Base-by-base conservation (phyloP, 1,140 invertebrate genomes). In the Ceratitis capitata region DNA sequence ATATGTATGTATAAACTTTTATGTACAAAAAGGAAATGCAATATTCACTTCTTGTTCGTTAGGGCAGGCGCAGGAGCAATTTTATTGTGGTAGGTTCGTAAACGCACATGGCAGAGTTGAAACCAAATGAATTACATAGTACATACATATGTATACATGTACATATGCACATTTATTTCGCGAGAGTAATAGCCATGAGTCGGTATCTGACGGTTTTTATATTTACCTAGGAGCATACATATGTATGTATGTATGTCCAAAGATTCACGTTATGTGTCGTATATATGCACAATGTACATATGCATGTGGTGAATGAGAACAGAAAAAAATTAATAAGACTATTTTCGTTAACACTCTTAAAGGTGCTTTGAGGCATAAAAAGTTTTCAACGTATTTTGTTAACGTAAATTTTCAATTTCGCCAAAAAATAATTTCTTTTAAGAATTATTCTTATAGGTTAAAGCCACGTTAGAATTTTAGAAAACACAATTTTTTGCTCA, bases 31-130 rank as follows among this genome's bases (percentile, higher is more conserved):
- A 78, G n/a, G 35, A 78, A 78, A n/a, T 78, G 69, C 69, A 78
- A 26, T 78, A 26, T 35, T 45, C 6, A 45, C 12, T 78, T 35
- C 39, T 78, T 42, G 39, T n/a, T 69, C 39, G 7, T 35, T 69
- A 35, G 64, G 35, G 26, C 35, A 69, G 32, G 64, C 42, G 39
- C 69, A 78, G 69, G 69, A 78, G 6, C 19, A 78, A 78, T 47
- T 78, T 78, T 42, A 39, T 78, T 78, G 69, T 26, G 42, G 69
- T 78, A 78, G 69, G 69, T 78, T 78, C 69, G 45, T 42, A 74
- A 29, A 32, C 35, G 35, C 64, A 39, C 58, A 42, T 42, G 10
- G 35, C 35, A 39, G 69, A 78, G 39, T 78, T 78, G 35, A 10
- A 19, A 39, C n/a, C 69, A 78, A 16, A 69, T 69, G 51, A 56